Evolutionary conservation across 2,113 vertebrate genomes (phyloP), one percentile per base, ranked within the genome.

Genomic region (Siniperca chuatsi): DNA sequence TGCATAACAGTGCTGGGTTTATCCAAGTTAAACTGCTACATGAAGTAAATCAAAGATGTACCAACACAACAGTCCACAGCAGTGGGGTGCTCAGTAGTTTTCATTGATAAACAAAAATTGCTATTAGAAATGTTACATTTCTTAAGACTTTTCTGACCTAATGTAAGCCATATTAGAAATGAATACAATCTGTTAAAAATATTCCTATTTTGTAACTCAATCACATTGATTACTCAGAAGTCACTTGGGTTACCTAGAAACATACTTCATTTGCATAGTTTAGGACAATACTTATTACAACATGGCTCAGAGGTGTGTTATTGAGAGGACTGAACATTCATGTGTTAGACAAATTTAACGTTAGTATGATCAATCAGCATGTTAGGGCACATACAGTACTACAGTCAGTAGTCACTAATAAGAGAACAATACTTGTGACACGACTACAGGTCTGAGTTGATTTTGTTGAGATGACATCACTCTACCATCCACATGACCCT

Each of bases 91-190:
- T 68, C 40, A 68, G 25, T 18, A 64, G 80, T 70, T 81, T 79
- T 88, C 8, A 86, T 71, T 87, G 18, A 52, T 78, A 60, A 60
- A 12, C 20, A 76, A 64, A 74, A 8, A 60, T 35, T 73, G 11
- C 75, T 8, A 54, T 64, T 68, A 85, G 23, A 85, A 79, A 88
- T 79, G 46, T 71, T 82, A 81, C 40, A 84, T 66, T 84, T 81
- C 37, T 74, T 50, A 8, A 13, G 42, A 81, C 13, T 48, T 54
- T n/a, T 78, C 67, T 88, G 75, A 90, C 72, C 75, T 82, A 86
- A 80, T 70, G 66, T 85, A 86, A 89, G 87, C 60, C 78, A 93
- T 78, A 83, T 82, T 75, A 84, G 3, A 77, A 10, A 75, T 72
- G 0, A 74, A 60, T 72, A 3, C 8, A 74, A 21, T 73, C 40